Evolutionary conservation across 1,140 invertebrate species (phyloP).

Genomic region (Pristionchus pacificus): DNA sequence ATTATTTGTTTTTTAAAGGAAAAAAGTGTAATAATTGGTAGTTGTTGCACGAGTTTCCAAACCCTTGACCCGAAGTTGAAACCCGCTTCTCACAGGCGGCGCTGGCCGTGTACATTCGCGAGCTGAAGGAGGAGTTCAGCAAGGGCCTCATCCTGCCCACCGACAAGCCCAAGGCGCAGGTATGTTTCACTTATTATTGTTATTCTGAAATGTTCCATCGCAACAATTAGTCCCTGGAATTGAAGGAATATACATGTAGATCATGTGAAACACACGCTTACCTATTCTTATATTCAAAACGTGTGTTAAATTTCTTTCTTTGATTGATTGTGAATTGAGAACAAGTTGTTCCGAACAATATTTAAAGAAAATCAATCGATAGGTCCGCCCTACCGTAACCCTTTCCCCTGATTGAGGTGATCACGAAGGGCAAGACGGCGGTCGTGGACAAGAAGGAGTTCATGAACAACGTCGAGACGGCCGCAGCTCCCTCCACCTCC

Average conservation of each 20-base stretch:
- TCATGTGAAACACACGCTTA: neutral
- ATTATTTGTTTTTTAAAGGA: slow-evolving; percentile 8
- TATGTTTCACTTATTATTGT: slow-evolving; percentile 5
- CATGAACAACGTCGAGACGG: slow-evolving; percentile 39
- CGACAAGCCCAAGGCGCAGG: slow-evolving; percentile 40
- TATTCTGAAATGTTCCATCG: too few relatives aligned
- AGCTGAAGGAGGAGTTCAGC: slow-evolving; percentile 74
- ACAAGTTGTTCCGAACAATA: too few relatives aligned
- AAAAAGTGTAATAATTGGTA: too few relatives aligned
- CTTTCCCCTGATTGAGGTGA: slow-evolving; percentile 2
- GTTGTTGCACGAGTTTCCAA: too few relatives aligned
- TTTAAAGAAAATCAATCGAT: neutral
- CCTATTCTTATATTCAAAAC: slow-evolving; percentile 1
- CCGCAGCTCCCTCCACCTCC: too few relatives aligned
- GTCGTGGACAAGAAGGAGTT: slow-evolving; percentile 47
- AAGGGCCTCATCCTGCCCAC: slow-evolving; percentile 61
- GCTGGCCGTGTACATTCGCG: slow-evolving; percentile 75
- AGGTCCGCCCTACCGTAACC: neutral
- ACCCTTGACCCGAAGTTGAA: too few relatives aligned
- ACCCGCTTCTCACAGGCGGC: too few relatives aligned
- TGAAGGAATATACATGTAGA: neutral
- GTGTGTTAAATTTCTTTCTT: too few relatives aligned
- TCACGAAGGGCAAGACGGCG: slow-evolving; percentile 42
- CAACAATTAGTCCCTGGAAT: too few relatives aligned
- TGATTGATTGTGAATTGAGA: too few relatives aligned